Evolutionary conservation across 2,113 vertebrate genomes (phyloP).

Genomic region (Cricetomys ansorgei): DNA sequence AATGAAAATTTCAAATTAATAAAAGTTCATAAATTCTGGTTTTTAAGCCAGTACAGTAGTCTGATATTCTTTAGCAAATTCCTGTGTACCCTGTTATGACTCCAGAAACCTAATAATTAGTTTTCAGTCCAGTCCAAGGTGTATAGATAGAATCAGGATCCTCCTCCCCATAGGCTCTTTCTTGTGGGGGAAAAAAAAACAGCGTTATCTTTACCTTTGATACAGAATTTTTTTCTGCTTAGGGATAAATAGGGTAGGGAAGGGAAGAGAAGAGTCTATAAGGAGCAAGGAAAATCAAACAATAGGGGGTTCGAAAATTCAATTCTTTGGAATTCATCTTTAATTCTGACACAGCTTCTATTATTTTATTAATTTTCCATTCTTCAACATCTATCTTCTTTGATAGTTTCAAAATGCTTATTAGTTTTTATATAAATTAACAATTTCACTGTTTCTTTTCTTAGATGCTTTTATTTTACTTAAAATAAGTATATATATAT

Average conservation of each 20-base stretch:
- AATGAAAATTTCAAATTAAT: background rate
- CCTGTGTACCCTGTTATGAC: background rate
- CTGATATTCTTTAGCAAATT: background rate
- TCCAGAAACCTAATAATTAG: background rate
- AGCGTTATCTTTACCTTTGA: background rate
- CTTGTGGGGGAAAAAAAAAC: background rate
- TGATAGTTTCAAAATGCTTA: background rate
- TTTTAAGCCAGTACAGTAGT: background rate
- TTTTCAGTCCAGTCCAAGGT: background rate
- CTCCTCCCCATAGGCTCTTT: background rate
- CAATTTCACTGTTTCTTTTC: background rate
- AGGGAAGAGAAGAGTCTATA: background rate
- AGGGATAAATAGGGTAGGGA: background rate
- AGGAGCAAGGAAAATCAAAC: background rate
- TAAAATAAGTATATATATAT: background rate
- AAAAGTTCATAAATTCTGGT: background rate
- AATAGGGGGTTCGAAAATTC: background rate
- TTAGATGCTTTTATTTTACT: background rate
- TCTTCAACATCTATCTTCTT: background rate
- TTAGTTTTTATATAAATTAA: background rate
- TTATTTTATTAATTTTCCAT: background rate
- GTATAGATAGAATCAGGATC: background rate
- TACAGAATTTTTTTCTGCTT: background rate
- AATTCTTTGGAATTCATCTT: background rate
- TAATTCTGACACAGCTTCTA: background rate